Evolutionary conservation across 1,140 invertebrate genomes (phyloP).

Genomic region (Linepithema humile): DNA sequence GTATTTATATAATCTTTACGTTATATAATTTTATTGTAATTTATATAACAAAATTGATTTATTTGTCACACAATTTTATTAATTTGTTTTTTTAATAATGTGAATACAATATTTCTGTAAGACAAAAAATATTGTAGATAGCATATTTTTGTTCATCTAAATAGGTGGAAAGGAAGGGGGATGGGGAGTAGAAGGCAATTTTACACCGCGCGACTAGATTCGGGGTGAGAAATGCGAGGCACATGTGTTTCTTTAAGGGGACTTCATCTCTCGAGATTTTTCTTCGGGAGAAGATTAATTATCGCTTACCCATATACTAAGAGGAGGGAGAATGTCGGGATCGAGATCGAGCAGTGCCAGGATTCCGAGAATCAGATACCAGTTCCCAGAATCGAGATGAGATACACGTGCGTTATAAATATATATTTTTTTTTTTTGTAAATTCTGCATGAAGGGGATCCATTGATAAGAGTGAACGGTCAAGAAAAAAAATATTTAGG

Average conservation of each 20-base stretch:
- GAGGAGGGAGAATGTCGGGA: neutral
- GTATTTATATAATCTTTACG: neutral
- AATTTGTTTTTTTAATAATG: neutral
- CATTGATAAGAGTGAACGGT: neutral
- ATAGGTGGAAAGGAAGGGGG: neutral
- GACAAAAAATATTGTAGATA: neutral
- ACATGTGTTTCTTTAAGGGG: conserved; percentile 21
- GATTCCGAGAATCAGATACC: conserved; percentile 29
- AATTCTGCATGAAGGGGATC: neutral
- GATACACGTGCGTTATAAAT: neutral
- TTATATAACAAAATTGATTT: neutral
- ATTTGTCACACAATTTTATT: neutral
- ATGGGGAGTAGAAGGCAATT: no score
- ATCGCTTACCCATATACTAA: conserved; percentile 20
- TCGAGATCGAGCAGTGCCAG: neutral
- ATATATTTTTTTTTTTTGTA: neutral
- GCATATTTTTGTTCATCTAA: neutral
- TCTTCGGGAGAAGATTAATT: conserved; percentile 53
- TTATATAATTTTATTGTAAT: neutral
- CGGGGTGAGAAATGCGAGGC: conserved; percentile 19
- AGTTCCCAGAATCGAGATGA: conserved; percentile 4
- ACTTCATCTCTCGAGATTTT: neutral
- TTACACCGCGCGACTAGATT: conserved; percentile 1
- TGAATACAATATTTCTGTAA: neutral
- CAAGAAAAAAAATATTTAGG: neutral